Percentiles rank a stretch among this genome's conserved stretches.
phyloP scores from a whole-genome alignment of 2,797 vertebrate genomes.

The Platyrinchus mystaceus region DNA sequence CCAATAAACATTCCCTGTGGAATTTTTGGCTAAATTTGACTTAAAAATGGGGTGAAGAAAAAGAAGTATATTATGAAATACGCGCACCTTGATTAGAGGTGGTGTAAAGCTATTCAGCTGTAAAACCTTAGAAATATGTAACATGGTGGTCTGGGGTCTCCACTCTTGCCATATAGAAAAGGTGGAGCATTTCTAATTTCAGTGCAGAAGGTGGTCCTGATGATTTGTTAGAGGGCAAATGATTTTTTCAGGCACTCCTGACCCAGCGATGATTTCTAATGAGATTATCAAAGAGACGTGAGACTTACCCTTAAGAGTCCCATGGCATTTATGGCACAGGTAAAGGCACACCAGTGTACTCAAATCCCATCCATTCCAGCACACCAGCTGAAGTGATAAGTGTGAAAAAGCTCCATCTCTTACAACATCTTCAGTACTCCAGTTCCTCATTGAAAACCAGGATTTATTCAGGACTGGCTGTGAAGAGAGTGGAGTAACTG shows the following conservation, averaged over 20 bases:
- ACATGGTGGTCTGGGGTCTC: not conserved
- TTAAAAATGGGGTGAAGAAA: not conserved
- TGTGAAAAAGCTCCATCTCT: not conserved
- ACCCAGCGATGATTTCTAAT: not conserved
- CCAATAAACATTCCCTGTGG: not conserved
- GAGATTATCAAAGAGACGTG: fast-evolving
- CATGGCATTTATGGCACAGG: not conserved
- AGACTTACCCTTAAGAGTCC: not conserved
- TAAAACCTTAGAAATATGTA: not conserved
- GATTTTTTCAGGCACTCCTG: not conserved
- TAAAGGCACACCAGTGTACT: not conserved
- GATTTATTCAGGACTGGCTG: not conserved
- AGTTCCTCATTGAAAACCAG: not conserved
- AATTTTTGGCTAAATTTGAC: not conserved
- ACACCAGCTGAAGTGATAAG: not conserved
- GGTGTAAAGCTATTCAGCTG: not conserved
- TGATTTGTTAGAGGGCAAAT: not conserved
- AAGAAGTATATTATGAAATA: not conserved
- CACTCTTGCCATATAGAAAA: not conserved
- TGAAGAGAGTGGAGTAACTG: not conserved
- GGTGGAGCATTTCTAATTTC: not conserved
- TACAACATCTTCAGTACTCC: not conserved
- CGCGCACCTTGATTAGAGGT: not conserved
- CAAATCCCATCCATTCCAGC: not conserved
- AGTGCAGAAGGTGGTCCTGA: not conserved